Percentiles rank a stretch among this genome's conserved stretches.
Conservation (phyloP, 2,797 vertebrate species). For the Protosalanx chinensis region DNA sequence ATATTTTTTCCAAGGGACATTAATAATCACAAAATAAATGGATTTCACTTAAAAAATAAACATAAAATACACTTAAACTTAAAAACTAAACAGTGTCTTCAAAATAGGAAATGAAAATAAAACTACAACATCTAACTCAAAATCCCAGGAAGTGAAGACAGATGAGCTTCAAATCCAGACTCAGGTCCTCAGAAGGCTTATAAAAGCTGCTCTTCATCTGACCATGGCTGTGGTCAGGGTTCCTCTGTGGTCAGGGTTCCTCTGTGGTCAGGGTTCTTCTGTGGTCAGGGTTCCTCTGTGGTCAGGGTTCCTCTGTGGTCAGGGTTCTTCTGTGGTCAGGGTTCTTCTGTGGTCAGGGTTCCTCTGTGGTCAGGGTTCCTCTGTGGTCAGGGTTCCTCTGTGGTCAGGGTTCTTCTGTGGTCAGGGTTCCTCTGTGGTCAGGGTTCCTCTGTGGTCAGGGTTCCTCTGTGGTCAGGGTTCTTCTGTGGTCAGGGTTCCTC, state of each 20-base stretch:
- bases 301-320: neutral
- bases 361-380: neutral
- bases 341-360: slow-evolving; percentile 12
- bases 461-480: too few species aligned
- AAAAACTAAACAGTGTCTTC: neutral
- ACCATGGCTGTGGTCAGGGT: slow-evolving; percentile 5
- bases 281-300: neutral
- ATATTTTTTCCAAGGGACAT: slow-evolving; percentile 10
- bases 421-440: slow-evolving; percentile 15
- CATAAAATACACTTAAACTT: slow-evolving; percentile 48
- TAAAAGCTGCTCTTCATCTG: slow-evolving; percentile 21
- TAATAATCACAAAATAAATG: slow-evolving; percentile 44
- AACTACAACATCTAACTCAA: neutral
- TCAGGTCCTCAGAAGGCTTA: neutral
- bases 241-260: neutral
- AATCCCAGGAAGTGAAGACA: neutral
- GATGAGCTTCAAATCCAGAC: too few species aligned
- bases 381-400: neutral
- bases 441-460: neutral
- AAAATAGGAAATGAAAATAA: too few species aligned
- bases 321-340: neutral
- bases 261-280: neutral
- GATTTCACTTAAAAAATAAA: slow-evolving; percentile 50
- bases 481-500: slow-evolving; percentile 18
- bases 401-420: neutral